These are phyloP conservation scores for Drosophila paranaensis DNA, from an alignment of 2,888 invertebrate genomes.

Conservation along the genomic window DNA sequence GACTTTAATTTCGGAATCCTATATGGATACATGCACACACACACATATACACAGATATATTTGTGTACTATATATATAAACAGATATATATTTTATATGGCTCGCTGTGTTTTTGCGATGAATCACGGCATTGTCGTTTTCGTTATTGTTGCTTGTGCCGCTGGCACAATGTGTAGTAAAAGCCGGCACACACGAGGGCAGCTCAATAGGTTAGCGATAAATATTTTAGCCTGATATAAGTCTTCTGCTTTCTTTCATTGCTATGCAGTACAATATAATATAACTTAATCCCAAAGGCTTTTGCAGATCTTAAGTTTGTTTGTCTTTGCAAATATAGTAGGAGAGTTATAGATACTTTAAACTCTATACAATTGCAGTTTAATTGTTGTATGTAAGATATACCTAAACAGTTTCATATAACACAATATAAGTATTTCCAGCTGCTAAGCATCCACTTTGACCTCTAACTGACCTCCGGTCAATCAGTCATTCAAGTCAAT, in stretches of 20 bases:
- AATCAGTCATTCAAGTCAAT: background rate
- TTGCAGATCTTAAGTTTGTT: too few species aligned
- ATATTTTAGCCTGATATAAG: background rate
- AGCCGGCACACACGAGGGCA: constrained; percentile 33
- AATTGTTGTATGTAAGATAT: too few species aligned
- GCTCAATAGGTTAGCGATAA: background rate
- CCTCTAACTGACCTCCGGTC: background rate
- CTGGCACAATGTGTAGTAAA: constrained; percentile 29
- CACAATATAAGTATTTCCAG: background rate
- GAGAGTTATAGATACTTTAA: too few species aligned
- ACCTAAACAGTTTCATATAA: background rate
- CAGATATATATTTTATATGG: background rate
- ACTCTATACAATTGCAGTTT: too few species aligned
- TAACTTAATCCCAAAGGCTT: too few species aligned
- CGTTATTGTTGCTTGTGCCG: constrained; percentile 24
- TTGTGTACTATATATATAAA: too few species aligned
- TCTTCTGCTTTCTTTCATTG: background rate
- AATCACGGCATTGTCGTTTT: constrained; percentile 43
- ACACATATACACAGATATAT: background rate
- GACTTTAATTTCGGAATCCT: constrained; percentile 33
- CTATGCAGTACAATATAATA: background rate
- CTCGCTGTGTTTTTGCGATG: constrained; percentile 36
- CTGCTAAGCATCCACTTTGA: background rate
- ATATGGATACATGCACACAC: constrained; percentile 6
- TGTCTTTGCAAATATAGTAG: too few species aligned